Evolutionary conservation across 2,797 vertebrate species (phyloP), one percentile per base, ranked within the genome.

Genomic region (Epinephelus awoara): DNA sequence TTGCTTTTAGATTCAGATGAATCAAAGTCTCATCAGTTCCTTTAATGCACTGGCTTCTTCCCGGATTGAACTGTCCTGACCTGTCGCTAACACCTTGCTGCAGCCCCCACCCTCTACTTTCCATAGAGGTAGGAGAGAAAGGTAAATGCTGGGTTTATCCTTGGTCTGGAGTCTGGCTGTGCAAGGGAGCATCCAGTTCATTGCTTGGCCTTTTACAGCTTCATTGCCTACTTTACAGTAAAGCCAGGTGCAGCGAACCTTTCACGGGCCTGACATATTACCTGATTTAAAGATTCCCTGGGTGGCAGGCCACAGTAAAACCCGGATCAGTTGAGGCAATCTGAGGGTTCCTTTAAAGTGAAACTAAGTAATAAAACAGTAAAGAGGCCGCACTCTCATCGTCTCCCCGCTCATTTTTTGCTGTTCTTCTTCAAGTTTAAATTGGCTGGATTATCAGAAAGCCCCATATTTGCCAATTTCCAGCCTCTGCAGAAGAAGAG

Each of bases 221-320:
- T 92, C 89, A 92, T 91, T 88, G 87, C 83, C 83, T 92, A 79
- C 88, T 93, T 88, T 93, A 87, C 91, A 86, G 85, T 88, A 92
- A 92, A 92, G 90, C 90, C 85, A 79, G 81, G 90, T 85, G 91
- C 79, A 84, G 91, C 78, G 69, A 89, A 90, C 87, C 89, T 87
- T 93, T 88, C 80, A 77, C 59, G 64, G 65, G 67, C 51, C 86
- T 92, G 93, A 93, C 87, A 92, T 91, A 94, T 93, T 89, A 88
- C 77, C 83, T 90, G 93, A 92, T 94, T 93, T 93, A 92, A 92
- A 90, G 84, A 88, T 90, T 94, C 85, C 92, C 82, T 71, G 75
- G 85, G 86, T 87, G 87, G 84, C 84, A 77, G 88, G 75, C 80
- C 83, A 83, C 80, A 80, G 85, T 93, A 89, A 92, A 91, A 91